A percentile compares a stretch with the other conserved stretches of the same genome.
phyloP scores from a whole-genome alignment of 2,113 vertebrate genomes.

The Neogobius melanostomus region DNA sequence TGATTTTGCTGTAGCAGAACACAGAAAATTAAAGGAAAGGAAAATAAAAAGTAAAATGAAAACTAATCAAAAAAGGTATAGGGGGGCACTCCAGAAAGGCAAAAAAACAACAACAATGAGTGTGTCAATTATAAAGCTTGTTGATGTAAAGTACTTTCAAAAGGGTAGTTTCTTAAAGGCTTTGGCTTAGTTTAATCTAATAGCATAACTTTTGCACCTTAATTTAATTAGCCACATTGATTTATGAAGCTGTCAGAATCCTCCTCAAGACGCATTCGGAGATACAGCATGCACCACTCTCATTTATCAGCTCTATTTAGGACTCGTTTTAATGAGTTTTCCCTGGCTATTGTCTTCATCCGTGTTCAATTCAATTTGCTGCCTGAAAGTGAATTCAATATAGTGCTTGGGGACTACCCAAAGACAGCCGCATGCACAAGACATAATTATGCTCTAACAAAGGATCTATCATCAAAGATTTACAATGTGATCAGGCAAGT shows the following conservation, averaged over 20 bases:
- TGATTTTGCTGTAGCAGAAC: too few relatives aligned
- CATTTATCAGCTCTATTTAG: slow-evolving; percentile 49
- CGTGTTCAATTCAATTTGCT: slow-evolving; percentile 55
- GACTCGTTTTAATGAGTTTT: slow-evolving; percentile 57
- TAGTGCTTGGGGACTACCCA: slow-evolving; percentile 46
- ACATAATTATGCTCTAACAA: slow-evolving; percentile 56
- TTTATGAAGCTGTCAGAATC: slow-evolving; percentile 43
- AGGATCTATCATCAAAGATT: slow-evolving; percentile 50
- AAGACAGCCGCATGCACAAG: slow-evolving; percentile 41
- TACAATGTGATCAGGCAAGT: slow-evolving; percentile 27
- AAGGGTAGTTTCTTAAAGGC: slow-evolving; percentile 15
- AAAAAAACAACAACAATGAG: too few relatives aligned
- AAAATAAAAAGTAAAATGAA: too few relatives aligned
- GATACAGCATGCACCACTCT: slow-evolving; percentile 29
- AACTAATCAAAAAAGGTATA: too few relatives aligned
- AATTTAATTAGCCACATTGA: slow-evolving; percentile 47
- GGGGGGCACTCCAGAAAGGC: too few relatives aligned
- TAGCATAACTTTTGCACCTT: slow-evolving; percentile 20
- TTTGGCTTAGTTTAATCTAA: slow-evolving; percentile 28
- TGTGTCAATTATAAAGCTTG: too few relatives aligned
- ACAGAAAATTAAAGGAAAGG: too few relatives aligned
- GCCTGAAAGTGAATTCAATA: slow-evolving; percentile 57
- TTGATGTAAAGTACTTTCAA: slow-evolving; percentile 1
- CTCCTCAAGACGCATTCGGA: slow-evolving; percentile 23
- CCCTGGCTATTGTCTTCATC: slow-evolving; percentile 52